Evolutionary conservation across 2,888 invertebrate genomes (phyloP).

Genomic region (Pterostichus niger): DNA sequence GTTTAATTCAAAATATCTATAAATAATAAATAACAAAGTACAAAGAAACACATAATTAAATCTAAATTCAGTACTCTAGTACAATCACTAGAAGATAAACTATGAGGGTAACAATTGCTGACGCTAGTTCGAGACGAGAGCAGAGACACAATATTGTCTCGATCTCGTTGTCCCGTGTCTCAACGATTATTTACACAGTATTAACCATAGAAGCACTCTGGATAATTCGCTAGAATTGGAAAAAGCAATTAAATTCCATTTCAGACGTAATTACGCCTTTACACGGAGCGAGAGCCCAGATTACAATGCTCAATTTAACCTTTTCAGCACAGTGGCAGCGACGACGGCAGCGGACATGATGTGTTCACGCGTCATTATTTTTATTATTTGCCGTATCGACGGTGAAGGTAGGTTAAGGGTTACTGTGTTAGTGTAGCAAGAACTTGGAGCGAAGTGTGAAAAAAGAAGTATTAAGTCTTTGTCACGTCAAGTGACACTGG

Average conservation of each 20-base stretch:
- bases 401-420: conserved; percentile 36
- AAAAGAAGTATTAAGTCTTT: neutral
- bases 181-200: conserved; percentile 65
- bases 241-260: conserved; percentile 69
- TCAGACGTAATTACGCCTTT: conserved; percentile 68
- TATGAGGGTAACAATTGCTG: no score
- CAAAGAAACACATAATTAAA: no score
- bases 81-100: no score
- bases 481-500: no score
- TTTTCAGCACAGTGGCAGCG: conserved; percentile 62
- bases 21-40: no score
- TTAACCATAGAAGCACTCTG: conserved; percentile 64
- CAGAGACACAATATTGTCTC: conserved; percentile 19
- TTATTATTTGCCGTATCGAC: conserved; percentile 66
- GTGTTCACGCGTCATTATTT: conserved; percentile 66
- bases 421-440: conserved; percentile 38
- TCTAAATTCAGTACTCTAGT: no score
- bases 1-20: no score
- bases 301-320: conserved; percentile 69
- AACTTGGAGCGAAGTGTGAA: neutral
- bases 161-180: conserved; percentile 39
- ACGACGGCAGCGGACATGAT: conserved; percentile 39
- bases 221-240: conserved; percentile 67
- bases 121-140: no score
- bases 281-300: conserved; percentile 66